Base-by-base conservation (phyloP, 2,888 invertebrate genomes). In the Eupeodes luniger region DNA sequence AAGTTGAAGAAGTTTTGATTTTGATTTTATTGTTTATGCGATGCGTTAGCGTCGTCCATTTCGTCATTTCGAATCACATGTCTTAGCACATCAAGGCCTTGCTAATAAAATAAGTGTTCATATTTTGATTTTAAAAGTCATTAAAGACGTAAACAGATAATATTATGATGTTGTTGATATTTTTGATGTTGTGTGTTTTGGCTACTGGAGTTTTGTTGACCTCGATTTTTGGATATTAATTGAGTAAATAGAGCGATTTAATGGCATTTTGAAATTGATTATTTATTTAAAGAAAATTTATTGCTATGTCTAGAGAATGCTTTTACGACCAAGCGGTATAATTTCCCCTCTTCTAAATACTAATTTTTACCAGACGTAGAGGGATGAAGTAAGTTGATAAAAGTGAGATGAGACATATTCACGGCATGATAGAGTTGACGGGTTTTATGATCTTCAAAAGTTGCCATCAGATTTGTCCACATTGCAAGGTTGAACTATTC, bases 131-230 rank as follows among this genome's bases (percentile, higher is more conserved):
- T 47, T 40, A 5, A 55, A 51, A 57, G 47, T 16, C 11, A 19
- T 70, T 62, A 40, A 70, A 16, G 55, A 66, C 66, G 27, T 77
- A 61, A 69, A 61, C 51, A 61, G 19, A 51, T 49, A 51, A 36
- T 40, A 9, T 40, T 40, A 4, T 40, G 36, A 14, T 53, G 36
- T 12, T 9, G 19, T 19, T 19, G 19, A 19, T 19, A 1, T 19
- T 19, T 19, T 19, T 19, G 6, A 36, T 34, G 5, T n/a, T 49
- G 27, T 27, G 19, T 62, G 34, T 47, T 51, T 40, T 62, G 36
- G 79, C 79, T 79, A 72, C 79, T 79, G 79, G 51, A 10, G 19
- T 79, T 72, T 72, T 72, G 16, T 64, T 69, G 78, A 69, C 69
- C 69, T 19, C 44, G n/a, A 70, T 27, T 55, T 70, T 40, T 3